A percentile compares a stretch with the other conserved stretches of the same genome.
Conservation (phyloP, 2,797 vertebrate genomes). For the Tokudaia tokunoshimensis region DNA sequence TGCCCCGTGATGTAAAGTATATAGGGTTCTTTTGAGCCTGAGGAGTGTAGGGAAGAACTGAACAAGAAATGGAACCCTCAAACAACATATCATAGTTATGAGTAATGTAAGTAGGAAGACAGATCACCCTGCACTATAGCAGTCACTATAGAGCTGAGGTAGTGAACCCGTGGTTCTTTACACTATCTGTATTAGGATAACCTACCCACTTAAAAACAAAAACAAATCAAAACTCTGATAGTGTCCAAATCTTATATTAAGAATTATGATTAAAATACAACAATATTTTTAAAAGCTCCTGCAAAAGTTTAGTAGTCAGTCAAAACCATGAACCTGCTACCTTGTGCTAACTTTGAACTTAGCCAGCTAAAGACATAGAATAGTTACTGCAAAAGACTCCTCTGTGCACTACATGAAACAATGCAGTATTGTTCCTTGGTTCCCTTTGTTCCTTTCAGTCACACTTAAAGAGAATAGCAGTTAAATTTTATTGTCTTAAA, state of each 20-base stretch:
- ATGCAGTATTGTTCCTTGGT: not conserved
- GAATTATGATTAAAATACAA: constrained; percentile 51
- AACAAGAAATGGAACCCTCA: constrained; percentile 17
- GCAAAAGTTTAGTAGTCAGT: not conserved
- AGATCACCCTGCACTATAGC: not conserved
- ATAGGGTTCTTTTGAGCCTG: constrained; percentile 18
- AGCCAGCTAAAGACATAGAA: not conserved
- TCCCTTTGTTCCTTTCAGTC: not conserved
- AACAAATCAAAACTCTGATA: not conserved
- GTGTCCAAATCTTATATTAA: not conserved
- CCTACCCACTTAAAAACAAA: not conserved
- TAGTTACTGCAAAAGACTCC: not conserved
- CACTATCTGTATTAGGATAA: not conserved
- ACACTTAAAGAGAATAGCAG: constrained; percentile 4
- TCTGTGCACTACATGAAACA: not conserved
- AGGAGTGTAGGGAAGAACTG: constrained; percentile 29
- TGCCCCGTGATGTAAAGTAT: not conserved
- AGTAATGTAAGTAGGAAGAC: constrained; percentile 14
- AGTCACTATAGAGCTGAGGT: not conserved
- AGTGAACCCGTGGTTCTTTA: not conserved
- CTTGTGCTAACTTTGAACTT: constrained; percentile 59
- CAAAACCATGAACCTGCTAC: not conserved
- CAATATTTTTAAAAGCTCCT: constrained; percentile 23
- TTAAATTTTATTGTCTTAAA: constrained; percentile 39
- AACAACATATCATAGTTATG: not conserved